Percentiles rank a stretch among this genome's conserved stretches.
These are phyloP conservation scores for Thaumetopoea pityocampa DNA, from an alignment of 1,140 invertebrate species.

Conservation along the genomic window DNA sequence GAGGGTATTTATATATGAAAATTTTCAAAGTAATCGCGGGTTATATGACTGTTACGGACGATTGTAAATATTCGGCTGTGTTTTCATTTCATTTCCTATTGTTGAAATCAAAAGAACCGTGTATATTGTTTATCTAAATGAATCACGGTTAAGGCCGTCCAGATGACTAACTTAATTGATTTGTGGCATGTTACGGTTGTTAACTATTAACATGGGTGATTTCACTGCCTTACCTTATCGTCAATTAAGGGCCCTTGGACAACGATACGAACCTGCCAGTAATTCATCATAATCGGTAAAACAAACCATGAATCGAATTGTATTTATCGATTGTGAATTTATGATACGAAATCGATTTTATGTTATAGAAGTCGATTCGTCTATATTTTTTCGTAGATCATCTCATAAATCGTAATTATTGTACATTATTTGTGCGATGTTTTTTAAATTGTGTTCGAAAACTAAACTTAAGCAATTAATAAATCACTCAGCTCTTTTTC, in stretches of 20 bases:
- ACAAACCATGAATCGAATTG: too few relatives aligned
- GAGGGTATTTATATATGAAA: constrained; percentile 13
- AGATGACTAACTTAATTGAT: constrained; percentile 68
- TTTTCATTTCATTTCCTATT: constrained; percentile 24
- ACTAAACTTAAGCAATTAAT: too few relatives aligned
- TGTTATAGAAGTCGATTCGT: too few relatives aligned
- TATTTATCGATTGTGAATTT: too few relatives aligned
- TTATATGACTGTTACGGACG: constrained; percentile 9
- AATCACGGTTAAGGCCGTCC: constrained; percentile 36
- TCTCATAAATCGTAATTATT: too few relatives aligned
- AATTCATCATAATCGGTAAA: background rate
- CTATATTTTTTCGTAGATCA: too few relatives aligned
- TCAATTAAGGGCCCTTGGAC: constrained; percentile 11
- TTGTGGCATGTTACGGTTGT: constrained; percentile 58
- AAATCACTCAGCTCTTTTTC: too few relatives aligned
- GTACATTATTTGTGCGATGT: too few relatives aligned
- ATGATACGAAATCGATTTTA: too few relatives aligned
- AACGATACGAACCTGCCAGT: constrained; percentile 7
- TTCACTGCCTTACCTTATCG: constrained; percentile 33
- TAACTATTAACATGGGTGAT: constrained; percentile 60
- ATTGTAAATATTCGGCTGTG: constrained; percentile 15
- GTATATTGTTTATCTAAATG: constrained; percentile 30
- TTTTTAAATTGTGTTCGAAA: too few relatives aligned
- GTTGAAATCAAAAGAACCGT: constrained; percentile 16
- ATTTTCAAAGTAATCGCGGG: constrained; percentile 12